Percentiles rank a stretch among this genome's conserved stretches.
Conservation (phyloP, 2,797 vertebrate genomes). For the Bucorvus abyssinicus region DNA sequence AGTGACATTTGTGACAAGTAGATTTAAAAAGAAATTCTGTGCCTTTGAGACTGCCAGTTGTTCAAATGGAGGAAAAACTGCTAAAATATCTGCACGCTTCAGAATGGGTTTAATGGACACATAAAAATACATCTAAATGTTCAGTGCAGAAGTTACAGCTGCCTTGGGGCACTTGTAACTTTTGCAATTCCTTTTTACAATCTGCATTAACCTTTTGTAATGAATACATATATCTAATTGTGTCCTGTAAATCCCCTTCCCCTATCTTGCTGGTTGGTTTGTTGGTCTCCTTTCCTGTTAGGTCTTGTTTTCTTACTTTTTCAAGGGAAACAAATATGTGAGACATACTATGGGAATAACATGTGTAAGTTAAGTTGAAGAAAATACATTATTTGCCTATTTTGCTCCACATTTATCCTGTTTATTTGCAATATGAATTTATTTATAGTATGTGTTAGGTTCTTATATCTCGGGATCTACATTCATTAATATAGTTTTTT, state of each 20-base stretch:
- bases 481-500: not conserved
- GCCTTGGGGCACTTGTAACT: not conserved
- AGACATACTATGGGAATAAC: not conserved
- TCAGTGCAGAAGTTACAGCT: slow-evolving; percentile 14
- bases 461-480: not conserved
- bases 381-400: not conserved
- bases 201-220: slow-evolving; percentile 1
- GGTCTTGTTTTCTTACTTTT: not conserved
- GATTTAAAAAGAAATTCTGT: not conserved
- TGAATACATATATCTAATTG: not conserved
- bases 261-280: not conserved
- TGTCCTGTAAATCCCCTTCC: not conserved
- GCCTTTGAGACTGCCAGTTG: not conserved
- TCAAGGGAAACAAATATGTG: not conserved
- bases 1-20: not conserved
- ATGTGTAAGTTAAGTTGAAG: not conserved
- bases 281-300: not conserved
- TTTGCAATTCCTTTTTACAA: slow-evolving; percentile 27
- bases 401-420: not conserved
- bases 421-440: not conserved
- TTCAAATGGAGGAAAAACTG: not conserved
- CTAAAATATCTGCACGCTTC: not conserved
- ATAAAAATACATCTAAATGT: not conserved
- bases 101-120: not conserved
- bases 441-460: not conserved